Evolutionary conservation across 2,888 invertebrate species (phyloP), one percentile per base, ranked within the genome.

Genomic region (Seira musarum): DNA sequence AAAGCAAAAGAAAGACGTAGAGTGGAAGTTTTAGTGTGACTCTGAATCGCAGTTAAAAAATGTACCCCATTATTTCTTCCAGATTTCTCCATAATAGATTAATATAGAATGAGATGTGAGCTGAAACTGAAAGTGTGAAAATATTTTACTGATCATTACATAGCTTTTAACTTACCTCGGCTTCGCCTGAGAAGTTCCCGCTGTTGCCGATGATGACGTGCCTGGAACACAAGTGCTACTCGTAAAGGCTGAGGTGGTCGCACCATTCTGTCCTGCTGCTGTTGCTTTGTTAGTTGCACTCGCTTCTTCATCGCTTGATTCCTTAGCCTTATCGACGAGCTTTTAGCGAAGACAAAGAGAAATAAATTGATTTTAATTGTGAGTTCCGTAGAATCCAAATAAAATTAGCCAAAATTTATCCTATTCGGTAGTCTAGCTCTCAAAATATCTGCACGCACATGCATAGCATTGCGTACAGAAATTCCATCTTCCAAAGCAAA

Each of bases 221-320:
- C 69, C 30, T 30, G 30, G 30, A 5, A 8, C 30, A 8, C 30
- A 22, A 25, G 21, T 49, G 5, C 65, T 53, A 6, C 70, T 66
- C 25, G 64, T 21, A 73, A 73, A 73, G n/a, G 57, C 65, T 3
- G 73, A 60, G 49, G 67, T 68, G 25, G 53, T 60, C 24, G 46
- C 80, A 65, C 80, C 75, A 71, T 80, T 80, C 53, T 80, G 80
- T 66, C 74, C 74, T 66, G 69, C 40, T 57, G 30, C 8, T 30
- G 66, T 68, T 73, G 30, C 8, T 30, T 30, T 30, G 30, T 74
- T 70, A 70, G 65, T 74, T 6, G 68, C 13, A 63, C 74, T 74
- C 46, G 61, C 21, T 17, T 80, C 80, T 5, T 80, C 80, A 61
- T 80, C 80, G 21, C 19, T 46, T 21, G 57, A 35, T 30, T 74